A percentile compares a stretch with the other conserved stretches of the same genome.
Conservation (phyloP, 2,113 vertebrate genomes). For the Oreochromis spilurus region DNA sequence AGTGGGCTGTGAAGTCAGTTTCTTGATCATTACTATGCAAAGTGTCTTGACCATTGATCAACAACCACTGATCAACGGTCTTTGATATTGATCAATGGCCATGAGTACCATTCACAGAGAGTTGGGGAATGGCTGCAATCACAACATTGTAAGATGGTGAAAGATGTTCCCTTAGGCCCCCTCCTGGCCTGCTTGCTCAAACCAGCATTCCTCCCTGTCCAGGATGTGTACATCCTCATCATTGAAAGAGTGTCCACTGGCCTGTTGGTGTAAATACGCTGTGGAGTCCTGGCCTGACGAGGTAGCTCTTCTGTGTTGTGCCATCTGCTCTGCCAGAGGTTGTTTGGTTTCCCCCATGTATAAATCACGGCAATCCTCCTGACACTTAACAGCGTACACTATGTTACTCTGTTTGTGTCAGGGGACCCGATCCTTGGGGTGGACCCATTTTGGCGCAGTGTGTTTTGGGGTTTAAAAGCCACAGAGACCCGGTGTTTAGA, state of each 20-base stretch:
- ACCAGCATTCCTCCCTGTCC: not conserved
- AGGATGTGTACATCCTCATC: not conserved
- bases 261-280: not conserved
- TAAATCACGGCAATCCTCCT: not conserved
- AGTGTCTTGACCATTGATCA: not conserved
- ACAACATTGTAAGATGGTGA: not conserved
- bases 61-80: not conserved
- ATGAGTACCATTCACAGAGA: accelerated
- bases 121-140: not conserved
- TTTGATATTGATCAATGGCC: not conserved
- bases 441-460: not conserved
- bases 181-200: not conserved
- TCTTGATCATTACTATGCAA: not conserved
- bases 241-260: not conserved
- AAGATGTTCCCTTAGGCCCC: not conserved
- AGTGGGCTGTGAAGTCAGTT: not conserved
- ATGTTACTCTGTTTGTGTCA: accelerated
- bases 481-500: too few species aligned
- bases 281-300: not conserved
- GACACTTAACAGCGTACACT: not conserved
- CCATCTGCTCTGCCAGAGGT: not conserved
- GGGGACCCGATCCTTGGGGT: not conserved
- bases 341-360: not conserved
- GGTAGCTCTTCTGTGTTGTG: not conserved
- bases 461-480: not conserved